Base-by-base conservation (phyloP, 2,113 vertebrate species). In the Toxotes chatareus region DNA sequence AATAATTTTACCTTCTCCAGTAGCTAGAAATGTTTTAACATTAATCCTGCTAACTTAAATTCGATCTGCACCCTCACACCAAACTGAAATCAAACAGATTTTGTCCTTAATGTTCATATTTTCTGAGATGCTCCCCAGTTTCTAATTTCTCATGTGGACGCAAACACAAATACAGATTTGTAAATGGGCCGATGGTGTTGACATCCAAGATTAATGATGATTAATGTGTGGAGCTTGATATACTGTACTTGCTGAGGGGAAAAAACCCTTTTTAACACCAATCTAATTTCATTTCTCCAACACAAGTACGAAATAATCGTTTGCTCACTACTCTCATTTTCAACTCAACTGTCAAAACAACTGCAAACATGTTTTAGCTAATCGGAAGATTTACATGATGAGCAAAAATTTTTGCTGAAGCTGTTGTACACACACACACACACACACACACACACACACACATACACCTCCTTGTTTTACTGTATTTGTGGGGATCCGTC, bases 311-410 rank as follows among this genome's bases (percentile, higher is more conserved):
- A 53, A 68, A 57, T 77, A 73, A 79, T 83, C 1, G 27, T 61
- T 82, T 69, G 66, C 44, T 47, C 46, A 40, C 73, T 53, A 10
- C 68, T 62, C 76, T 80, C 65, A 73, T 83, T 81, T 72, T 70
- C 73, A 78, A 11, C 21, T 56, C 53, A 63, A 74, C 76, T 81
- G 80, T 87, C 73, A 82, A 73, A 78, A 70, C 42, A 85, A 55
- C 46, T 3, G 4, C 76, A 73, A 47, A 60, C 56, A 73, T 62
- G 38, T 65, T 67, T 7, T 49, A 11, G 66, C 57, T 80, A 75
- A 75, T 67, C 32, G 5, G 44, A 82, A 66, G 62, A 59, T 76
- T 70, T 46, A 21, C 32, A 36, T 56, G 64, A 74, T 53, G 51
- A 69, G 68, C 51, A 47, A 55, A 51, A 40, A 70, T 56, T 46